These are phyloP conservation scores for Hydra vulgaris DNA, from an alignment of 30 jellyfish, hydroid and myxozoan genomes.

Conservation along the genomic window DNA sequence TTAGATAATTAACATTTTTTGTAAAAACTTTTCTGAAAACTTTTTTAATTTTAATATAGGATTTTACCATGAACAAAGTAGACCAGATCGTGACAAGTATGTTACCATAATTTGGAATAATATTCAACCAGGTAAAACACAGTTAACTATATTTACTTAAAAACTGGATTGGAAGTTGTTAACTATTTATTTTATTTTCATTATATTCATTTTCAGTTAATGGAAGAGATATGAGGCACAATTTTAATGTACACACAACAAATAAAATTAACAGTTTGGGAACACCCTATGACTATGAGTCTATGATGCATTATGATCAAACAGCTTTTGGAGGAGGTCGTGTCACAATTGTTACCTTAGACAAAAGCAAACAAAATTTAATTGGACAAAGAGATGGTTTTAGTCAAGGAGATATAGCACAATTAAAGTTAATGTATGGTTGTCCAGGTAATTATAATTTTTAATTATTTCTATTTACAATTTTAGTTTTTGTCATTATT, in stretches of 20 bases:
- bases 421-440: constrained; percentile 41
- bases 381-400: constrained; percentile 61
- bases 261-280: constrained; percentile 29
- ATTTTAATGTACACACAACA: not conserved
- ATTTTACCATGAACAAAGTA: not conserved
- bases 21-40: too few relatives aligned
- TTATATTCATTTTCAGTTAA: too few relatives aligned
- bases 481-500: not conserved
- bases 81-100: not conserved
- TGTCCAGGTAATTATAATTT: constrained; percentile 27
- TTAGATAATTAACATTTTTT: too few relatives aligned
- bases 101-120: not conserved
- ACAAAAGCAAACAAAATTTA: constrained; percentile 34
- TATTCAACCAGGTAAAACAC: not conserved
- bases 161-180: too few relatives aligned
- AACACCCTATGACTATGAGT: constrained; percentile 53
- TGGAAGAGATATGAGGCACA: too few relatives aligned
- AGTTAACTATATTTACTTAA: too few relatives aligned
- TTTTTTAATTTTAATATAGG: not conserved
- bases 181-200: too few relatives aligned
- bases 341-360: constrained; percentile 47
- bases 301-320: constrained; percentile 65
- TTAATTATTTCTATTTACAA: not conserved
- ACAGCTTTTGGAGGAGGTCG: constrained; percentile 58
- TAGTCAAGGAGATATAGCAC: constrained; percentile 44